phyloP scores from a whole-genome alignment of 2,113 vertebrate species.

The Bolborhynchus lineola region DNA sequence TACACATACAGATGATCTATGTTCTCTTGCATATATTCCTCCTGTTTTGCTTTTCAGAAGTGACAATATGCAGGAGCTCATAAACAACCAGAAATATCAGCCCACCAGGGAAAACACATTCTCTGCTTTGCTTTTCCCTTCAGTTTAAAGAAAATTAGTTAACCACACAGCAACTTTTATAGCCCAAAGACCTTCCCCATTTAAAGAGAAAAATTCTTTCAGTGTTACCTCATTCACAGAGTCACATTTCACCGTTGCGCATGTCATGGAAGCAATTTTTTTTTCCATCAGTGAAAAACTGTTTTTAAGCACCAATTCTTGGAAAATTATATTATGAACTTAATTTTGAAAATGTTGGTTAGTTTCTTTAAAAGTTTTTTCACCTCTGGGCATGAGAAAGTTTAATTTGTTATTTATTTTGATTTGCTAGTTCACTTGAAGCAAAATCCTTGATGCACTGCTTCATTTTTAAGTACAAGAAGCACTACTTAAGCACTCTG shows the following conservation, averaged over 20 bases:
- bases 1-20: neutral
- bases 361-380: neutral
- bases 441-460: neutral
- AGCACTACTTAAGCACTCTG: neutral
- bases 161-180: neutral
- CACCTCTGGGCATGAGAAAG: neutral
- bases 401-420: neutral
- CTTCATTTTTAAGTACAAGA: neutral
- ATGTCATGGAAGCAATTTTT: neutral
- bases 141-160: neutral
- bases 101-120: neutral
- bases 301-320: neutral
- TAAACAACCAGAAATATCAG: slow-evolving; percentile 25
- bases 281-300: neutral
- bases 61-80: neutral
- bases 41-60: neutral
- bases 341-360: neutral
- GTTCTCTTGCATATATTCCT: neutral
- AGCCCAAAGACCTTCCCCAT: neutral
- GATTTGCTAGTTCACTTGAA: neutral
- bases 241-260: neutral
- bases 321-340: neutral
- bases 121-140: neutral
- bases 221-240: neutral
- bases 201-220: neutral